Percentiles rank a stretch among this genome's conserved stretches.
These are phyloP conservation scores for Danaus melanippus DNA, from an alignment of 1,140 invertebrate genomes.

Conservation along the genomic window DNA sequence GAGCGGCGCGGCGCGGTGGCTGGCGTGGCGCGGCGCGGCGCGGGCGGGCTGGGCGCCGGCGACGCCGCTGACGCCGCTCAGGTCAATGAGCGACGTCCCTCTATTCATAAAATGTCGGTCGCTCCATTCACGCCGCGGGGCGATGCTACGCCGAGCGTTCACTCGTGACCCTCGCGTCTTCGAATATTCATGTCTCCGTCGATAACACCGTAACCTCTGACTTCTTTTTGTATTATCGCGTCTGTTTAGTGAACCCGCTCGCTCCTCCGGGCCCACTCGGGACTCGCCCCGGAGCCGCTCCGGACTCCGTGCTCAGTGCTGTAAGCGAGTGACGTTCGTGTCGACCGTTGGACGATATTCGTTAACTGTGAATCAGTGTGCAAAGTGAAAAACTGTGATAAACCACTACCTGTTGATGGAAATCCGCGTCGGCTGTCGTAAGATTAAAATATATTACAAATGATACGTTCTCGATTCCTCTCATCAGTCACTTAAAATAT, in stretches of 20 bases:
- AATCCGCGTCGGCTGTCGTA: slow-evolving; percentile 53
- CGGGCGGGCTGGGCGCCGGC: slow-evolving; percentile 36
- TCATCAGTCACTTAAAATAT: too few species aligned
- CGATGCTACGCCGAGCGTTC: slow-evolving; percentile 62
- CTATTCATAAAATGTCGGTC: slow-evolving; percentile 71
- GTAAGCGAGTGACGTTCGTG: slow-evolving; percentile 48
- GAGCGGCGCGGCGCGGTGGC: slow-evolving; percentile 48
- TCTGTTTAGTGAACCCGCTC: slow-evolving; percentile 52
- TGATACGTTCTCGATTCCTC: neutral
- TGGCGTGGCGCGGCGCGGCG: slow-evolving; percentile 23
- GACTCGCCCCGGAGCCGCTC: too few species aligned
- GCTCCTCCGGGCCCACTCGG: slow-evolving; percentile 29
- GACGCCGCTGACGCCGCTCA: slow-evolving; percentile 34
- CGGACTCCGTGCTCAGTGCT: slow-evolving; percentile 57
- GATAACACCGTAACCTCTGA: slow-evolving; percentile 70
- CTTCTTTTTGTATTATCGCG: slow-evolving; percentile 69
- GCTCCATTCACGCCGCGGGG: slow-evolving; percentile 65
- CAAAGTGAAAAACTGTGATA: slow-evolving; percentile 57
- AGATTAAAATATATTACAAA: slow-evolving; percentile 47
- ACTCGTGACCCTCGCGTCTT: slow-evolving; percentile 70
- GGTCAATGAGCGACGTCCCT: slow-evolving; percentile 67
- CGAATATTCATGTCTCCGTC: slow-evolving; percentile 70
- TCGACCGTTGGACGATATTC: slow-evolving; percentile 36
- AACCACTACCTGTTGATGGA: slow-evolving; percentile 49
- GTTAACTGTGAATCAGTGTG: slow-evolving; percentile 60